Conservation (phyloP, 1,140 invertebrate species). For the Dinoponera quadriceps region DNA sequence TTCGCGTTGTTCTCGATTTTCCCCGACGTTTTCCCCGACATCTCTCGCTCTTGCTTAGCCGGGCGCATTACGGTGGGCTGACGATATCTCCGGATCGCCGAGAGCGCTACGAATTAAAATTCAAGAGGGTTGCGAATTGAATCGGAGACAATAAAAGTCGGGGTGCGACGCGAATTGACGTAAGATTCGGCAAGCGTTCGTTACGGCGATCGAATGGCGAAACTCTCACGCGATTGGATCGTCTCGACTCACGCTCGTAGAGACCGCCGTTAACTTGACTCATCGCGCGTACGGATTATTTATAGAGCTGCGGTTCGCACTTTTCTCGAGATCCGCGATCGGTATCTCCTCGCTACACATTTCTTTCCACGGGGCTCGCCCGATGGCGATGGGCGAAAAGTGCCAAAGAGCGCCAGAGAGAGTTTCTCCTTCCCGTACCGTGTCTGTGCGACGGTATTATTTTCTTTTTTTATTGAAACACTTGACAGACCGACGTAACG, state of each 20-base stretch:
- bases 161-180: neutral
- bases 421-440: too few species aligned
- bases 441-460: constrained; percentile 1
- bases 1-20: too few species aligned
- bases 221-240: neutral
- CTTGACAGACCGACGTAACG: constrained; percentile 2
- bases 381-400: neutral
- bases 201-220: constrained; percentile 31
- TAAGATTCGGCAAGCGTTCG: constrained; percentile 4
- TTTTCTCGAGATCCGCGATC: constrained; percentile 28
- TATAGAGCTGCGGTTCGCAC: constrained; percentile 39
- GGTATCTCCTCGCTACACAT: constrained; percentile 1
- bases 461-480: constrained; percentile 8
- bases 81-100: too few species aligned
- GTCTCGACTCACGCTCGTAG: neutral
- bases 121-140: too few species aligned
- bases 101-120: too few species aligned
- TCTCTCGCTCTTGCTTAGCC: too few species aligned
- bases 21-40: too few species aligned
- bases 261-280: constrained; percentile 37
- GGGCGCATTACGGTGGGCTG: too few species aligned
- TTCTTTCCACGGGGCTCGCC: neutral
- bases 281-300: constrained; percentile 42
- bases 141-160: too few species aligned
- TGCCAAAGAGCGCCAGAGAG: too few species aligned